Evolutionary conservation across 2,797 vertebrate genomes (phyloP).

Genomic region (Sciurus vulgaris): DNA sequence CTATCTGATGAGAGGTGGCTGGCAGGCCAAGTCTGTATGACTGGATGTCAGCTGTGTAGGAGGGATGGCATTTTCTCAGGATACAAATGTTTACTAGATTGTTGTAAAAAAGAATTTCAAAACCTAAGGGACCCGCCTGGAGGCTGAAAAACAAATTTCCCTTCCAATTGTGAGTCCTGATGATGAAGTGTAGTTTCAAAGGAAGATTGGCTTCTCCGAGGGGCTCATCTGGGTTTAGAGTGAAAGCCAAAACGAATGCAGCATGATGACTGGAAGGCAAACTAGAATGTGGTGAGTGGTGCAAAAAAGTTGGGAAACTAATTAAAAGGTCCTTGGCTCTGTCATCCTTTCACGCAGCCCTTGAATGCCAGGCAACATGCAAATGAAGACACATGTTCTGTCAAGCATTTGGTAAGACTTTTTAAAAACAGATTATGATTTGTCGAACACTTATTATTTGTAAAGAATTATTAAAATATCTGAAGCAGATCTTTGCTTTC

Average conservation of each 20-base stretch:
- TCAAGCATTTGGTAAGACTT: neutral
- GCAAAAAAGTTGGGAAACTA: neutral
- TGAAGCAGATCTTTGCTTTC: conserved; percentile 35
- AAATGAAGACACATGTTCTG: neutral
- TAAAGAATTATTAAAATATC: conserved; percentile 3
- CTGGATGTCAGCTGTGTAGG: neutral
- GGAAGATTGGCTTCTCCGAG: neutral
- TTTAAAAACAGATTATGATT: conserved; percentile 33
- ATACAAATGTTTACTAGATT: conserved; percentile 43
- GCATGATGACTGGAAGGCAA: conserved; percentile 39
- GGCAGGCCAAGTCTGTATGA: neutral
- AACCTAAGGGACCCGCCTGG: conserved; percentile 19
- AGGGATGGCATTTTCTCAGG: conserved; percentile 43
- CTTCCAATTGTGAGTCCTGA: neutral
- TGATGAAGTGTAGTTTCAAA: conserved; percentile 30
- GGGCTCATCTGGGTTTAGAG: neutral
- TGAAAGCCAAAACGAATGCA: neutral
- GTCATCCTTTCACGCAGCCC: neutral
- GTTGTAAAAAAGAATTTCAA: conserved; percentile 26
- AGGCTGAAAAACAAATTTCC: conserved; percentile 37
- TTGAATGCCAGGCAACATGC: neutral
- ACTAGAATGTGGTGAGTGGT: neutral
- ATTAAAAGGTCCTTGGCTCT: conserved; percentile 2
- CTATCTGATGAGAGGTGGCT: neutral
- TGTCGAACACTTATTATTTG: neutral